phyloP scores from a whole-genome alignment of 1,140 invertebrate genomes.

The Tenebrio molitor region DNA sequence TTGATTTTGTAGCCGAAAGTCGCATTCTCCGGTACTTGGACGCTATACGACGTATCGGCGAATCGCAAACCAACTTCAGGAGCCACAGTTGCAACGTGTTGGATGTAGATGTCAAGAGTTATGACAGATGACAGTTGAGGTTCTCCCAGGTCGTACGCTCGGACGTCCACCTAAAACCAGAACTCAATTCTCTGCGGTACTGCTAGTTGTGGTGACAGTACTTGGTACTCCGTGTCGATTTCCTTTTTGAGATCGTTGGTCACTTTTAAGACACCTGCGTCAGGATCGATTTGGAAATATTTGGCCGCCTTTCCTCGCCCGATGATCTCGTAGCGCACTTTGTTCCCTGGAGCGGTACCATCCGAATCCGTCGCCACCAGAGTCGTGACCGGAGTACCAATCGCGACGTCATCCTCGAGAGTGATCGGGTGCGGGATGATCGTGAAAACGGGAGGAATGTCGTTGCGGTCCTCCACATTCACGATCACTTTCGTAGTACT shows the following conservation, averaged over 20 bases:
- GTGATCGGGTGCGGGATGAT: constrained; percentile 84
- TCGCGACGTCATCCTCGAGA: constrained; percentile 84
- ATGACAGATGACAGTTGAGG: constrained; percentile 85
- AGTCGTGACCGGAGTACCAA: constrained; percentile 84
- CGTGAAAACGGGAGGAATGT: constrained; percentile 88
- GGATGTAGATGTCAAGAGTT: constrained; percentile 85
- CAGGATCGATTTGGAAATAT: constrained; percentile 90
- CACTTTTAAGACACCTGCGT: constrained; percentile 82
- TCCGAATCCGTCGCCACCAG: constrained; percentile 85
- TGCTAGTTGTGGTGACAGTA: constrained; percentile 65
- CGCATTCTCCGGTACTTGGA: constrained; percentile 84
- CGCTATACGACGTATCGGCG: constrained; percentile 84
- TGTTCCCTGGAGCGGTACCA: constrained; percentile 85
- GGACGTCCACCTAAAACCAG: constrained; percentile 78
- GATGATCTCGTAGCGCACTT: constrained; percentile 85
- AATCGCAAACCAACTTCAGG: constrained; percentile 84
- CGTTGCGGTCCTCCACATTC: constrained; percentile 86
- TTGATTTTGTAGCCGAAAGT: constrained; percentile 78
- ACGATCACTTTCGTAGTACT: constrained; percentile 83
- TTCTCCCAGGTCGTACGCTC: constrained; percentile 89
- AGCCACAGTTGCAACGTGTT: constrained; percentile 78
- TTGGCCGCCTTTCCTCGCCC: constrained; percentile 83
- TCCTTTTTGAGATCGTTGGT: constrained; percentile 88
- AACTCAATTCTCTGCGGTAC: constrained; percentile 23
- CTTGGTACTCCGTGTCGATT: constrained; percentile 86